Percentiles rank a stretch among this genome's conserved stretches.
Conservation (phyloP, 2,113 vertebrate genomes). For the Nanger granti region DNA sequence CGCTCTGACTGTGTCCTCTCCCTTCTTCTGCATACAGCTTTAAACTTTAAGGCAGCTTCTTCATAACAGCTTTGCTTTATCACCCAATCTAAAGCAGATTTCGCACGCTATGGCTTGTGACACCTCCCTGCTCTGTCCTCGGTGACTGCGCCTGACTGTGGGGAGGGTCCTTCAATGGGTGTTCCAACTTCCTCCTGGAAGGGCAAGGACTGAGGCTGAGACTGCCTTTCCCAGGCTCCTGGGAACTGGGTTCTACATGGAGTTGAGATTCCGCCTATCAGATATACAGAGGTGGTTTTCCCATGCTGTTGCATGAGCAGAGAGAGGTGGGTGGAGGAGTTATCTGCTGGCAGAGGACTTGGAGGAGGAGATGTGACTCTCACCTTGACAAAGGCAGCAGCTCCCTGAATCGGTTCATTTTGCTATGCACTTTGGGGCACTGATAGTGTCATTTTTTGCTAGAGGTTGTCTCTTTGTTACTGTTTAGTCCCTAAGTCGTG, state of each 20-base stretch:
- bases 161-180: not conserved
- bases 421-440: not conserved
- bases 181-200: not conserved
- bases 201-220: not conserved
- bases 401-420: not conserved
- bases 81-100: not conserved
- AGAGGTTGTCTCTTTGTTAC: not conserved
- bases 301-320: not conserved
- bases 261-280: not conserved
- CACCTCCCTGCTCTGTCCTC: not conserved
- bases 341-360: not conserved
- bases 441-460: not conserved
- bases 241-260: not conserved
- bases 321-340: not conserved
- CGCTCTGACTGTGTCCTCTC: not conserved
- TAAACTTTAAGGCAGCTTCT: not conserved
- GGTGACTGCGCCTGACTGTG: fast-evolving
- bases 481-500: not conserved
- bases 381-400: not conserved
- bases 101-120: not conserved
- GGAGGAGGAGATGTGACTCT: not conserved
- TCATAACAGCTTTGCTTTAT: not conserved
- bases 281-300: not conserved
- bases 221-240: not conserved
- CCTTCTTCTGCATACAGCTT: not conserved